Percentiles rank a stretch among this genome's conserved stretches.
These are phyloP conservation scores for Cephonodes hylas DNA, from an alignment of 2,888 invertebrate species.

Conservation along the genomic window DNA sequence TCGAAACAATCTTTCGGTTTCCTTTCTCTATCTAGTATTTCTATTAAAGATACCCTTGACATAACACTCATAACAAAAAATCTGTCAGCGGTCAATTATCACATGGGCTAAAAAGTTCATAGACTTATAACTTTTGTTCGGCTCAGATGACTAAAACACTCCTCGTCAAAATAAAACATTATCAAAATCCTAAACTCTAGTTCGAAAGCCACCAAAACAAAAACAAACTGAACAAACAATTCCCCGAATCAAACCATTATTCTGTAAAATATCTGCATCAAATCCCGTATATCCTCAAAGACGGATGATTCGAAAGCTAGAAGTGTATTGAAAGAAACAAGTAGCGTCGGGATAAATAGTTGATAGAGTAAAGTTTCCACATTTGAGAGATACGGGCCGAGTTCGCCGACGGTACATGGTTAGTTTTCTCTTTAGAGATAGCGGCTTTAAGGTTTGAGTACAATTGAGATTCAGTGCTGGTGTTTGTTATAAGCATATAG, in stretches of 20 bases:
- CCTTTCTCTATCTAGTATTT: too few species aligned
- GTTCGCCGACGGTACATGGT: constrained; percentile 31
- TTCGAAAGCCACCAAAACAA: too few species aligned
- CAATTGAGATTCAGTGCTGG: neutral
- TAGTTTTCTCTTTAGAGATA: constrained; percentile 33
- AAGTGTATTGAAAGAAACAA: neutral
- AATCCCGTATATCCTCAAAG: neutral
- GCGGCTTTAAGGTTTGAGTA: constrained; percentile 1
- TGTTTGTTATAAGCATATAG: neutral
- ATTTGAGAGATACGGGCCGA: constrained; percentile 39
- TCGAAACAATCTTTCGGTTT: too few species aligned
- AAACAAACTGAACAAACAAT: too few species aligned
- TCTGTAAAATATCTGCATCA: neutral
- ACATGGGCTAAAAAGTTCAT: too few species aligned
- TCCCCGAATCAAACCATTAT: neutral
- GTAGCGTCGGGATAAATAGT: constrained; percentile 31
- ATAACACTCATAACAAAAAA: too few species aligned
- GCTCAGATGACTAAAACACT: too few species aligned
- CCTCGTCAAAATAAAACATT: too few species aligned
- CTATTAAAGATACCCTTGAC: too few species aligned
- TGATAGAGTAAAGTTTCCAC: constrained; percentile 40
- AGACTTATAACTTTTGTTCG: too few species aligned
- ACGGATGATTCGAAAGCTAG: neutral
- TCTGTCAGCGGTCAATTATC: too few species aligned
- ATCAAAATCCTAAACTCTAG: too few species aligned